phyloP scores from a whole-genome alignment of 1,140 invertebrate species.

The Sitophilus oryzae region DNA sequence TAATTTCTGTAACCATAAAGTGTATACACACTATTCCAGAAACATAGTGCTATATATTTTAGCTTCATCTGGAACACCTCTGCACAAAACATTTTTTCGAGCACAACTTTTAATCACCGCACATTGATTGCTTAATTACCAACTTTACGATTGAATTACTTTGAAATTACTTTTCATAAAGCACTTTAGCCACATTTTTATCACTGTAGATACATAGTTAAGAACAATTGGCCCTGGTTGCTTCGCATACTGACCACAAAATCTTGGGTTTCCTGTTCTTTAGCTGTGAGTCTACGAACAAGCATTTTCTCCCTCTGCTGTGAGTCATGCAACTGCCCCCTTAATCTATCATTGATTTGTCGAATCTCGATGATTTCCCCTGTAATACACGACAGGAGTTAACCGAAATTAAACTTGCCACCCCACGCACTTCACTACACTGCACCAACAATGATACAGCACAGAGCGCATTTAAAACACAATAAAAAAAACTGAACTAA shows the following conservation, averaged over 20 bases:
- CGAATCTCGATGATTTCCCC: conserved; percentile 68
- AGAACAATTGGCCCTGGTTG: conserved; percentile 28
- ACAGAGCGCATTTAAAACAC: conserved; percentile 26
- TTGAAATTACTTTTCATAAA: background rate
- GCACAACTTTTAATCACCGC: background rate
- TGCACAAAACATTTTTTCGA: background rate
- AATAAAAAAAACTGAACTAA: conserved; percentile 38
- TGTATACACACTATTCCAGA: background rate
- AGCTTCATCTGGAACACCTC: background rate
- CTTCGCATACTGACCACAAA: conserved; percentile 70
- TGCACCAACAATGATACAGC: conserved; percentile 39
- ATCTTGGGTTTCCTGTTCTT: conserved; percentile 95
- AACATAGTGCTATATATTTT: background rate
- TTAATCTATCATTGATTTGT: conserved; percentile 75
- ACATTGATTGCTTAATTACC: background rate
- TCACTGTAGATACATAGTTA: conserved; percentile 24
- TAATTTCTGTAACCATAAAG: background rate
- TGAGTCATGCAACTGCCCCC: conserved; percentile 75
- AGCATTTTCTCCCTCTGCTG: conserved; percentile 86
- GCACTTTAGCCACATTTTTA: conserved; percentile 8
- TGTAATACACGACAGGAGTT: conserved; percentile 45
- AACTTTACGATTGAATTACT: background rate
- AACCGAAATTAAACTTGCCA: conserved; percentile 17
- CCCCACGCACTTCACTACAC: conserved; percentile 35
- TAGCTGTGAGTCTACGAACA: conserved; percentile 81